These are phyloP conservation scores for Arrhopalites spinosus DNA, from an alignment of 2,888 invertebrate species.

Conservation along the genomic window DNA sequence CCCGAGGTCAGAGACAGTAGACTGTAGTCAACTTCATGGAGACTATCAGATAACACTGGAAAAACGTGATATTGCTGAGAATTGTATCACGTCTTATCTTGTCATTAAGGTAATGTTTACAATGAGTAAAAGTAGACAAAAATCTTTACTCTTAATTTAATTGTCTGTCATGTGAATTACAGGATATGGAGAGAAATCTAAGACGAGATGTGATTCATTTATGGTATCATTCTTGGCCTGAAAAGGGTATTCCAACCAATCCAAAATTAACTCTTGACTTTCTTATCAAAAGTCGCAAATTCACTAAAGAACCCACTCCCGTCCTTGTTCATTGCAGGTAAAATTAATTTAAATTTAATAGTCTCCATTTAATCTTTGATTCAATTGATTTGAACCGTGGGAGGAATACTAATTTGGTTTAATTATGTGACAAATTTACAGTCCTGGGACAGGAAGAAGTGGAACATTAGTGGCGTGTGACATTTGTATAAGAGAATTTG, in stretches of 20 bases:
- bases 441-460: slow-evolving; percentile 86
- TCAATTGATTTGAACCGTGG: too few relatives aligned
- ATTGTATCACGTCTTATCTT: slow-evolving; percentile 84
- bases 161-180: neutral
- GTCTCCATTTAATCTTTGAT: neutral
- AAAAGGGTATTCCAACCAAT: slow-evolving; percentile 82
- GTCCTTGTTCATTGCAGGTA: slow-evolving; percentile 77
- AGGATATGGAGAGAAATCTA: slow-evolving; percentile 78
- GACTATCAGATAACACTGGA: slow-evolving; percentile 86
- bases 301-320: slow-evolving; percentile 68
- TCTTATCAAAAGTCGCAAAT: slow-evolving; percentile 78
- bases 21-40: slow-evolving; percentile 83
- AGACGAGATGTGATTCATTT: slow-evolving; percentile 87
- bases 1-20: slow-evolving; percentile 88
- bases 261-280: slow-evolving; percentile 84
- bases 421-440: slow-evolving; percentile 54
- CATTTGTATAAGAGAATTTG: slow-evolving; percentile 83
- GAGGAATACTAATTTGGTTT: too few relatives aligned
- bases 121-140: too few relatives aligned
- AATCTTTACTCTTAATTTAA: too few relatives aligned
- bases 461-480: slow-evolving; percentile 86
- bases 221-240: slow-evolving; percentile 91
- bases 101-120: slow-evolving; percentile 70
- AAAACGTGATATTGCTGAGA: slow-evolving; percentile 85
- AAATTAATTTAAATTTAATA: neutral